These are phyloP conservation scores for Geococcyx californianus DNA, from an alignment of 2,113 vertebrate genomes.

Conservation along the genomic window DNA sequence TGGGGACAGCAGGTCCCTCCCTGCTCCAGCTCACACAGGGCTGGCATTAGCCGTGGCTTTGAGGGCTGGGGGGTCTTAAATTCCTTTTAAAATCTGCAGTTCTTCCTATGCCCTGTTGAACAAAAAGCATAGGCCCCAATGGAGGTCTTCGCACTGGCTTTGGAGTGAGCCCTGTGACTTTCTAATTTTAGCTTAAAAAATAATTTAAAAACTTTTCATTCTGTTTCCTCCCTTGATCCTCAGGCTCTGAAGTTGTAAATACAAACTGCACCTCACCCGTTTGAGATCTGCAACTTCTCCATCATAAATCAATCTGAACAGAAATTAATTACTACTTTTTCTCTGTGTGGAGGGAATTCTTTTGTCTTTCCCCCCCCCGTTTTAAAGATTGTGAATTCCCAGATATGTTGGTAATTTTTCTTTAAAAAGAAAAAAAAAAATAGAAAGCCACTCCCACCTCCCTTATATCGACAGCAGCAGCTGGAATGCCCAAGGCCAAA, in stretches of 20 bases:
- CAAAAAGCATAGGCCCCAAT: not conserved
- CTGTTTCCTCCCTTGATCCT: not conserved
- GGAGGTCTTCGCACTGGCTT: not conserved
- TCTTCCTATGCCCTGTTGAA: not conserved
- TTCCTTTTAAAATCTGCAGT: not conserved
- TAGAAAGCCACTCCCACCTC: slow-evolving; percentile 12
- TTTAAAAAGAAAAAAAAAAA: not conserved
- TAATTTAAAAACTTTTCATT: not conserved
- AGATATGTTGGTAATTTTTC: not conserved
- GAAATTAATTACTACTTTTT: not conserved
- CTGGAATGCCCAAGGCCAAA: slow-evolving; percentile 60
- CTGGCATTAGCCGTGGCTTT: not conserved
- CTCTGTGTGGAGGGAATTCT: no score
- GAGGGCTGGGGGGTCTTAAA: not conserved
- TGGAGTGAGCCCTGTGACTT: not conserved
- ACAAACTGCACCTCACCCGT: not conserved
- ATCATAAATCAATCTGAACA: not conserved
- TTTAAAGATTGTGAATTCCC: not conserved
- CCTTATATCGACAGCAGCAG: slow-evolving; percentile 23
- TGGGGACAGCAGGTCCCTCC: not conserved
- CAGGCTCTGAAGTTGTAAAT: not conserved
- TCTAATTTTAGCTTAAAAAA: not conserved
- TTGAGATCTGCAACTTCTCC: not conserved
- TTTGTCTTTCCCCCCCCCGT: not conserved
- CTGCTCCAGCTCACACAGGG: not conserved